Base-by-base conservation (phyloP, 2,888 invertebrate genomes). In the Liopterus haemorrhoidalis region DNA sequence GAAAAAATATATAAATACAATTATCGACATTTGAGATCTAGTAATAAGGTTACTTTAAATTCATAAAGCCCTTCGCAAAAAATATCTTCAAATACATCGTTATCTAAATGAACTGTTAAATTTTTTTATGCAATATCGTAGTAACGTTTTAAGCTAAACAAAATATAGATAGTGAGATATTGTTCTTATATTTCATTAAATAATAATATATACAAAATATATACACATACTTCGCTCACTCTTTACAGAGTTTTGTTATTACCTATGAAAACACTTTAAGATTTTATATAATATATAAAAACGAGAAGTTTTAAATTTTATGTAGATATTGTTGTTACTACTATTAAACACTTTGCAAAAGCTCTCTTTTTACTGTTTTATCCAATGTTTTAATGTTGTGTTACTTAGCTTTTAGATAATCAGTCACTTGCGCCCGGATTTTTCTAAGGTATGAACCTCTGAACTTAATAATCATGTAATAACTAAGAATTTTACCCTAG, bases 161-260 rank as follows among this genome's bases (percentile, higher is more conserved):
- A 44, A n/a, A 44, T 44, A 44, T 44, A 44, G 44, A 44, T 44
- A 44, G 44, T 44, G 44, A 44, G 44, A 44, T 31, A 44, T 44
- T 44, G 44, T 44, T 44, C 44, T 44, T 38, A 38, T 38, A 37
- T 38, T 44, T 44, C 44, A 44, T 44, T 22, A 44, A 38, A 44
- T 31, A 38, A 37, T 44, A 38, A 44, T 44, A 44, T 37, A 33
- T 16, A n/a, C n/a, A n/a, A n/a, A n/a, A n/a, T n/a, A 32, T 3
- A 43, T 44, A 44, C 38, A 44, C 44, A 44, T 31, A 44, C 38
- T 44, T 44, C 44, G 44, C 44, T 44, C 44, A 37, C 44, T 44
- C 44, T 44, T 21, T 38, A 44, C 38, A 44, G 44, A 44, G 44
- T 44, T 44, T 44, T 44, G 44, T 44, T 44, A 44, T 44, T 44